These are phyloP conservation scores for Hemiprocne comata DNA, from an alignment of 2,113 vertebrate genomes.

Conservation along the genomic window DNA sequence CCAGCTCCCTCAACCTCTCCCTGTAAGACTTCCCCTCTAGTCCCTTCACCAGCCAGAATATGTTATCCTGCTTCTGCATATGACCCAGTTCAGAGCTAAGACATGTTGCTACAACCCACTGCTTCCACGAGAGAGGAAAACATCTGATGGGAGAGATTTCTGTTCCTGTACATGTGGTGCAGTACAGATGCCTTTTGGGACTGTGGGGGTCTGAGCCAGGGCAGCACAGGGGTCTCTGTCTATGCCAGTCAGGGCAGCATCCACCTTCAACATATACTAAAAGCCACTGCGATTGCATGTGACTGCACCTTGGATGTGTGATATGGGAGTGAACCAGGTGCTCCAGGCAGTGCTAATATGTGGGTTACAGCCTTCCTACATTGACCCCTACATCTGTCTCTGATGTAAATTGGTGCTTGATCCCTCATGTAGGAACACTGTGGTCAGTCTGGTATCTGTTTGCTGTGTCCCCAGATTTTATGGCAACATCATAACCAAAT, in stretches of 20 bases:
- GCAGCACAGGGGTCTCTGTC: background rate
- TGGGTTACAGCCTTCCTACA: background rate
- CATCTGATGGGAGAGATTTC: background rate
- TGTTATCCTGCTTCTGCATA: background rate
- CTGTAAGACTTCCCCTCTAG: too few relatives aligned
- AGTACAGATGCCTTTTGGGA: rapidly evolving
- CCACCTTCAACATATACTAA: background rate
- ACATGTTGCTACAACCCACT: background rate
- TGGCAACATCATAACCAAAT: background rate
- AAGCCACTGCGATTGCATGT: background rate
- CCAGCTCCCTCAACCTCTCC: too few relatives aligned
- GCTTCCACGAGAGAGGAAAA: background rate
- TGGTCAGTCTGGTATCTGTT: background rate
- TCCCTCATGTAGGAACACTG: rapidly evolving
- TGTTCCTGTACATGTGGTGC: background rate
- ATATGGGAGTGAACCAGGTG: background rate
- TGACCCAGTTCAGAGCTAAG: background rate
- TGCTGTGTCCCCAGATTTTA: background rate
- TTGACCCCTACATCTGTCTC: background rate
- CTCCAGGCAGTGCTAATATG: rapidly evolving
- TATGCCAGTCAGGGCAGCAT: background rate
- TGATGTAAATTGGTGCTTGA: background rate
- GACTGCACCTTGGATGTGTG: background rate
- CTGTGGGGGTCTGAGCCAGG: background rate
- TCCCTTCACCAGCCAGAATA: too few relatives aligned